Evolutionary conservation across 1,140 invertebrate genomes (phyloP).

Genomic region (Drosophila nasuta): DNA sequence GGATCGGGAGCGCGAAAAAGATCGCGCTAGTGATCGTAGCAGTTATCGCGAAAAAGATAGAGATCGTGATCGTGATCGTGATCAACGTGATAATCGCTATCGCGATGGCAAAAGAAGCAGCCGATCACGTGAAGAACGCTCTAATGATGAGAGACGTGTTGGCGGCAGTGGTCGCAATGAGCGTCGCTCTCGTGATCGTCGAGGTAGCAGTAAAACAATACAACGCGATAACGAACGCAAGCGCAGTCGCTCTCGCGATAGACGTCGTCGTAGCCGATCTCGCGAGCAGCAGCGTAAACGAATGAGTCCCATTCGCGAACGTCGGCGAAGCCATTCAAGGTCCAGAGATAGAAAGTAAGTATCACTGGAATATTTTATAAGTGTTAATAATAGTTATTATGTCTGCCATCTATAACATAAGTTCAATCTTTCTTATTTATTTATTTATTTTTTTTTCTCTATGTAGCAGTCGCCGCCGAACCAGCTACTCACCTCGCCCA

Average conservation of each 20-base stretch:
- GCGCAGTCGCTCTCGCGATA: slow-evolving; percentile 66
- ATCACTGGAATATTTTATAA: neutral
- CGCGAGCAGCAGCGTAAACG: slow-evolving; percentile 54
- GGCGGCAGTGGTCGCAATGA: slow-evolving; percentile 58
- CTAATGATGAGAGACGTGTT: slow-evolving; percentile 32
- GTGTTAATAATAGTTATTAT: neutral
- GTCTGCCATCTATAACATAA: too few relatives aligned
- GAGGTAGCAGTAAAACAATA: slow-evolving; percentile 61
- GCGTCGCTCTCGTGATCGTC: slow-evolving; percentile 86
- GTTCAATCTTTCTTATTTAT: slow-evolving; percentile 1
- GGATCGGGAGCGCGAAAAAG: slow-evolving; percentile 64
- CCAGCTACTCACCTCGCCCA: slow-evolving; percentile 71
- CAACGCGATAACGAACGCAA: slow-evolving; percentile 54
- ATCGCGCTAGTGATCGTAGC: slow-evolving; percentile 52
- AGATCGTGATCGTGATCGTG: slow-evolving; percentile 83
- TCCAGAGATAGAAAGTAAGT: slow-evolving; percentile 76
- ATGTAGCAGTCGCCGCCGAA: slow-evolving; percentile 67
- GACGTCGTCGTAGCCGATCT: slow-evolving; percentile 75
- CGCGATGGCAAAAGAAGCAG: slow-evolving; percentile 30
- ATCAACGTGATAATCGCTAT: slow-evolving; percentile 67
- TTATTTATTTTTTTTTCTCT: slow-evolving; percentile 29
- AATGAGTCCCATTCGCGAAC: slow-evolving; percentile 61
- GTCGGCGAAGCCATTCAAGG: slow-evolving; percentile 66
- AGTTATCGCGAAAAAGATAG: slow-evolving; percentile 81
- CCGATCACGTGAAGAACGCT: slow-evolving; percentile 40